Evolutionary conservation across 2,888 invertebrate genomes (phyloP).

Genomic region (Rhagonycha fulva): DNA sequence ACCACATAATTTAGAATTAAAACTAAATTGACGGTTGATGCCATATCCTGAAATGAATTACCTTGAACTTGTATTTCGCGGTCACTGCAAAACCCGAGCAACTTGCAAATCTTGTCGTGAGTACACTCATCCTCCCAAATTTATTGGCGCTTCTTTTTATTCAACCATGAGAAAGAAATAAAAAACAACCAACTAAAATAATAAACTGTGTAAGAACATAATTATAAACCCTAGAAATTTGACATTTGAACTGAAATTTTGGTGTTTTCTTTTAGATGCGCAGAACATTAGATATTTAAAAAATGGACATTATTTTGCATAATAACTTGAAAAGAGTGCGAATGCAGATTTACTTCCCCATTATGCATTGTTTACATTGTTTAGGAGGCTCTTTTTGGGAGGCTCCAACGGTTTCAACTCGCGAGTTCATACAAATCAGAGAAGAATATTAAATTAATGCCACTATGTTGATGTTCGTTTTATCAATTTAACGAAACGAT

Average conservation of each 20-base stretch:
- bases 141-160: neutral
- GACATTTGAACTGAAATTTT: neutral
- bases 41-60: slow-evolving; percentile 27
- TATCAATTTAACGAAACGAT: neutral
- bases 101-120: slow-evolving; percentile 26
- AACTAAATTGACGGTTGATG: slow-evolving; percentile 25
- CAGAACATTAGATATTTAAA: neutral
- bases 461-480: neutral
- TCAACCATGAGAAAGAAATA: neutral
- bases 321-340: neutral
- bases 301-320: neutral
- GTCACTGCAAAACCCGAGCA: slow-evolving; percentile 20
- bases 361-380: slow-evolving; percentile 1
- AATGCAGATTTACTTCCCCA: neutral
- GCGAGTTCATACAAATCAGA: neutral
- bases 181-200: neutral
- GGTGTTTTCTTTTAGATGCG: neutral
- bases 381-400: neutral
- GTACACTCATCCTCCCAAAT: slow-evolving; percentile 6
- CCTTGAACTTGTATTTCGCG: slow-evolving; percentile 31
- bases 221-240: neutral
- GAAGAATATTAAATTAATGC: neutral
- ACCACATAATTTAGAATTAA: slow-evolving; percentile 27
- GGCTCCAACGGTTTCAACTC: neutral
- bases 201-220: neutral